Evolutionary conservation across 2,113 vertebrate species (phyloP).

Genomic region (Pholis gunnellus): DNA sequence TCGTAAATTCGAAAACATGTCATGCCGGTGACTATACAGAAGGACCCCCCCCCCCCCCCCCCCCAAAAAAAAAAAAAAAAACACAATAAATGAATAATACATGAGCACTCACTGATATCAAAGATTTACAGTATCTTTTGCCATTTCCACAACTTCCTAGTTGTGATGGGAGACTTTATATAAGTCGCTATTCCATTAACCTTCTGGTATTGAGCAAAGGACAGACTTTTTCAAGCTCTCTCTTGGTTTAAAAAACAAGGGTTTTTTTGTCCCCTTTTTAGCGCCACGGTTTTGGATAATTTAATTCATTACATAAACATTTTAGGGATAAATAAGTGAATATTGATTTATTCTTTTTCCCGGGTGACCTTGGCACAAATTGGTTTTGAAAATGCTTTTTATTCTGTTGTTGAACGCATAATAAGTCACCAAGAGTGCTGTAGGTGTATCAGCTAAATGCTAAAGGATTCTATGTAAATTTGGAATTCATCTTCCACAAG

Average conservation of each 20-base stretch:
- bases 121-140: slow-evolving; percentile 48
- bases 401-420: slow-evolving; percentile 12
- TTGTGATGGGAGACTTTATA: slow-evolving; percentile 52
- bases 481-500: slow-evolving; percentile 10
- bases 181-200: slow-evolving; percentile 51
- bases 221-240: slow-evolving; percentile 11
- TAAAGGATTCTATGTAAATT: slow-evolving; percentile 25
- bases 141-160: slow-evolving; percentile 21
- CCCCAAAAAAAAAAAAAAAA: no score
- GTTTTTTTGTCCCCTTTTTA: background rate
- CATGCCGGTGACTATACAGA: background rate
- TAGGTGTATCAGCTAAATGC: slow-evolving; percentile 10
- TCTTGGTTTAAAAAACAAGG: slow-evolving; percentile 17
- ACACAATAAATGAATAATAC: no score
- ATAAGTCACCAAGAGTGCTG: slow-evolving; percentile 19
- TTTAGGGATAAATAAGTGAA: slow-evolving; percentile 1
- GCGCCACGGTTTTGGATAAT: slow-evolving; percentile 12
- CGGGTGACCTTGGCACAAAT: slow-evolving; percentile 39
- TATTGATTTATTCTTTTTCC: slow-evolving; percentile 5
- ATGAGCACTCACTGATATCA: slow-evolving; percentile 12
- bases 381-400: background rate
- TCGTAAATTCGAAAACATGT: background rate
- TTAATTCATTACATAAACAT: slow-evolving; percentile 7
- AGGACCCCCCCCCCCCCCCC: background rate
- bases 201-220: slow-evolving; percentile 47